phyloP scores from a whole-genome alignment of 2,888 invertebrate species.

The Acheta domesticus region DNA sequence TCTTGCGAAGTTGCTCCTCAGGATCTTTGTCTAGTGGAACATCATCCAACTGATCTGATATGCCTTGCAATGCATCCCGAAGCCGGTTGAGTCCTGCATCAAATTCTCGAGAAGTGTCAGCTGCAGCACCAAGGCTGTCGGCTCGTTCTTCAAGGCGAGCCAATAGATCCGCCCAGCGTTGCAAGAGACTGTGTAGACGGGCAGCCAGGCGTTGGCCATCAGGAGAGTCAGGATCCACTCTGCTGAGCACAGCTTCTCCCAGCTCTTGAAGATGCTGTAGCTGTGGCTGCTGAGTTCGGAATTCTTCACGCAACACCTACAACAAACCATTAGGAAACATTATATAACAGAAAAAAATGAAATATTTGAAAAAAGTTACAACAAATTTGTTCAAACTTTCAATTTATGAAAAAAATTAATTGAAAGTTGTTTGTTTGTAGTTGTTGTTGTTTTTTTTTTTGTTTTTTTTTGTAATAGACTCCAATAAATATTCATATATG shows the following conservation, averaged over 20 bases:
- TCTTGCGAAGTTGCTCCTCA: conserved; percentile 80
- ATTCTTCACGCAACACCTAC: conserved; percentile 91
- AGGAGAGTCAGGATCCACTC: conserved; percentile 53
- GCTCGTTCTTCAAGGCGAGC: conserved; percentile 83
- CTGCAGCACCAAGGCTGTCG: conserved; percentile 82
- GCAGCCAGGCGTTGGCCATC: conserved; percentile 65
- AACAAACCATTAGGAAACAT: conserved; percentile 47
- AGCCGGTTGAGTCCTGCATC: conserved; percentile 81
- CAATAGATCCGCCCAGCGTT: conserved; percentile 54
- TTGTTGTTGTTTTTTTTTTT: too few relatives aligned
- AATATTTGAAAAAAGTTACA: background rate
- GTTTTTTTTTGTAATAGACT: too few relatives aligned
- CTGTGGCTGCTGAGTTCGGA: conserved; percentile 88
- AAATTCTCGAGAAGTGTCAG: conserved; percentile 89
- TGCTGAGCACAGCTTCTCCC: conserved; percentile 68
- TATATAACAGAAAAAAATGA: background rate
- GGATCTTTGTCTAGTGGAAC: conserved; percentile 77
- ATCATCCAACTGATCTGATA: conserved; percentile 82
- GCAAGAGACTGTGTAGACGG: conserved; percentile 68
- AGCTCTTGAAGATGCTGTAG: conserved; percentile 79
- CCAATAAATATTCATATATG: too few relatives aligned
- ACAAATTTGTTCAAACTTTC: background rate
- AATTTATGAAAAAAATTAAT: background rate
- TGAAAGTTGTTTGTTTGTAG: too few relatives aligned
- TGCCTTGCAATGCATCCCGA: conserved; percentile 80